phyloP scores from a whole-genome alignment of 2,888 invertebrate species.

The Chrysolina oricalcia region DNA sequence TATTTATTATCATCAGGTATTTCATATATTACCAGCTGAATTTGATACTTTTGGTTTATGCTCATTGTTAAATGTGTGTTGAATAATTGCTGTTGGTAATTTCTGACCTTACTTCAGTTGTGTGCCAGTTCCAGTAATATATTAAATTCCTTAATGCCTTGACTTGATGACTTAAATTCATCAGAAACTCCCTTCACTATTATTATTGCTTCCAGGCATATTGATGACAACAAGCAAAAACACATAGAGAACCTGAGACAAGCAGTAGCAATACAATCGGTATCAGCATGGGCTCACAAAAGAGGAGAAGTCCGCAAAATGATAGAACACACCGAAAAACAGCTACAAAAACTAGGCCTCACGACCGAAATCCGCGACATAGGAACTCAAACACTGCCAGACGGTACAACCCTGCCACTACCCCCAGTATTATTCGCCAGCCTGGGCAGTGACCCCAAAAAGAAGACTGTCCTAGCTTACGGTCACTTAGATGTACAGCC shows the following conservation, averaged over 20 bases:
- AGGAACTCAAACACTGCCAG: constrained; percentile 83
- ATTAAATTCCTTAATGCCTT: no score
- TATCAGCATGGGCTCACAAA: constrained; percentile 90
- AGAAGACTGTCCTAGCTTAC: constrained; percentile 95
- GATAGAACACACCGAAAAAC: constrained; percentile 80
- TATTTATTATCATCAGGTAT: no score
- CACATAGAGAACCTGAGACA: constrained; percentile 87
- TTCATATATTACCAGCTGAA: no score
- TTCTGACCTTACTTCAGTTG: no score
- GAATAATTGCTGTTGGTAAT: no score
- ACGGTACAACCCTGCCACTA: constrained; percentile 82
- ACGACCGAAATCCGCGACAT: constrained; percentile 70
- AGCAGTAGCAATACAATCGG: constrained; percentile 93
- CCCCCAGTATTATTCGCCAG: constrained; percentile 90
- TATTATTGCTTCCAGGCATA: constrained; percentile 75
- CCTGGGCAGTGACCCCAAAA: constrained; percentile 86
- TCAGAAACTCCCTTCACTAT: background rate
- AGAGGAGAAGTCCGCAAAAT: constrained; percentile 81
- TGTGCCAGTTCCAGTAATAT: no score
- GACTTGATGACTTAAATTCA: no score
- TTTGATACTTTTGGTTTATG: no score
- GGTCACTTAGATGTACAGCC: constrained; percentile 99
- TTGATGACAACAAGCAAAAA: constrained; percentile 83
- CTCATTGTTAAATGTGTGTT: no score
- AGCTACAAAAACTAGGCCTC: constrained; percentile 49